phyloP scores from a whole-genome alignment of 2,888 invertebrate genomes.

The Campoplex nolae region DNA sequence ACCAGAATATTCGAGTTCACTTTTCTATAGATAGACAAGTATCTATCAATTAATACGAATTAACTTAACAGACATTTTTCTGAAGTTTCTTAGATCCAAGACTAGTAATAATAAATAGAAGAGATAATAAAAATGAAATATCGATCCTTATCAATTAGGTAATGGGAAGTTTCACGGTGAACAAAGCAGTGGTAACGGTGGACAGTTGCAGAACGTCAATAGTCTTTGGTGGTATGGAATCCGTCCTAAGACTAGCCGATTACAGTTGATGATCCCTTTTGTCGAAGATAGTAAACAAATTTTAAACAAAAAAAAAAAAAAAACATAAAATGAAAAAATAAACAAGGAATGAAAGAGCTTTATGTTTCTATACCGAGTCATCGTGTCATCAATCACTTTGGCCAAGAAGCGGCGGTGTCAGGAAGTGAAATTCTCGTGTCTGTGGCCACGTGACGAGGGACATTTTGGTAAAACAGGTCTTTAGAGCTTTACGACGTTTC shows the following conservation, averaged over 20 bases:
- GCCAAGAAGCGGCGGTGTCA: conserved; percentile 48
- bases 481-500: conserved; percentile 32
- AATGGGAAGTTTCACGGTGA: conserved; percentile 74
- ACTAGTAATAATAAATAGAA: too few relatives aligned
- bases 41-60: too few relatives aligned
- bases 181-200: conserved; percentile 79
- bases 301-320: neutral
- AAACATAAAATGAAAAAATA: neutral
- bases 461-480: conserved; percentile 23
- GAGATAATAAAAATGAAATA: too few relatives aligned
- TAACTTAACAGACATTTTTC: too few relatives aligned
- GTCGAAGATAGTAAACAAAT: neutral
- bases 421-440: conserved; percentile 53
- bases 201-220: conserved; percentile 77
- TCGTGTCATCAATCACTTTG: conserved; percentile 56
- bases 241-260: conserved; percentile 75
- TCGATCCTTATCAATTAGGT: conserved; percentile 71
- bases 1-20: too few relatives aligned
- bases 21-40: too few relatives aligned
- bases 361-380: conserved; percentile 24
- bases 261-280: conserved; percentile 67
- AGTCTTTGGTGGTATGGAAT: conserved; percentile 81
- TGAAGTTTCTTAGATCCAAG: too few relatives aligned
- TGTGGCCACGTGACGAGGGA: conserved; percentile 58
- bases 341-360: neutral